A percentile compares a stretch with the other conserved stretches of the same genome.
Evolutionary conservation across 2,888 invertebrate species (phyloP).

Genomic region (Apodemia hepburni): DNA sequence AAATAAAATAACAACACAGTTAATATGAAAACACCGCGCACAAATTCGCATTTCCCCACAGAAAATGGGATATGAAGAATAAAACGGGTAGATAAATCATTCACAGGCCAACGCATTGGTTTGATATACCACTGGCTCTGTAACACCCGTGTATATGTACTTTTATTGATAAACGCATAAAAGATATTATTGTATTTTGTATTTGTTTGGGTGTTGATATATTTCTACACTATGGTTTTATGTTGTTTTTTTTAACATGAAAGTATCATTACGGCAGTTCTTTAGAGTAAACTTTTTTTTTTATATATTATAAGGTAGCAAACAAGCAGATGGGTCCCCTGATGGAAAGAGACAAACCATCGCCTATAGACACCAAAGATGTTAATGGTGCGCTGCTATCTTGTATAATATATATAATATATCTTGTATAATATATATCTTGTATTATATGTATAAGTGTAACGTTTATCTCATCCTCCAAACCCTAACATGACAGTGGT

Average conservation of each 20-base stretch:
- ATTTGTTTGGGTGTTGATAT: conserved; percentile 22
- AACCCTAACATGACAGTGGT: too few relatives aligned
- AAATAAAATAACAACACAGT: neutral
- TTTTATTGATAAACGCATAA: conserved; percentile 13
- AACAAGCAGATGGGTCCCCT: too few relatives aligned
- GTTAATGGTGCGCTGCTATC: too few relatives aligned
- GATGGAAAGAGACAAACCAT: too few relatives aligned
- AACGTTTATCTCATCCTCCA: too few relatives aligned
- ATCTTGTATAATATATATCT: too few relatives aligned
- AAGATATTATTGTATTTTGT: conserved; percentile 29
- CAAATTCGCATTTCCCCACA: conserved; percentile 33
- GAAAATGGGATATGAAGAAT: conserved; percentile 41
- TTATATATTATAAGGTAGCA: too few relatives aligned
- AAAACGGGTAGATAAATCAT: conserved; percentile 41
- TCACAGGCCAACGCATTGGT: conserved; percentile 41
- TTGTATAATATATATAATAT: too few relatives aligned
- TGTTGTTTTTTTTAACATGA: neutral
- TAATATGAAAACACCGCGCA: conserved; percentile 21
- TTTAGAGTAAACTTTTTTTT: too few relatives aligned
- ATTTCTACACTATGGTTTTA: neutral
- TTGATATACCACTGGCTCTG: conserved; percentile 31
- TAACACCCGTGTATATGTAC: conserved; percentile 22
- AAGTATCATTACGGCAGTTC: too few relatives aligned
- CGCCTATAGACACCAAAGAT: too few relatives aligned
- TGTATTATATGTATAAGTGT: too few relatives aligned